Evolutionary conservation across 2,888 invertebrate genomes (phyloP).

Genomic region (Dendrolimus houi): DNA sequence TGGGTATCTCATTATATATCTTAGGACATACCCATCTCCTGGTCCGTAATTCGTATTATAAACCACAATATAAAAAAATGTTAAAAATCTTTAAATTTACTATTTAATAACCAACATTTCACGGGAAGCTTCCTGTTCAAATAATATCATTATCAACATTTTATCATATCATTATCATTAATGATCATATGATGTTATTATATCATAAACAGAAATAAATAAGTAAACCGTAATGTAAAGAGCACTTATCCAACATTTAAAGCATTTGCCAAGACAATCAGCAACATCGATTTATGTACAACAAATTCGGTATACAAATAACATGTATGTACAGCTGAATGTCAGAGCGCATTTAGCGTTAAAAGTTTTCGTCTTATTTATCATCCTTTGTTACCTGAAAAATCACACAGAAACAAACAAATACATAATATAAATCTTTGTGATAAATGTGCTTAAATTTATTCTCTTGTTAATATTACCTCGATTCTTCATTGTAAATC

Average conservation of each 20-base stretch:
- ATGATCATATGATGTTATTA: neutral
- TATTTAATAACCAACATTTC: no score
- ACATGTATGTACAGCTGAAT: constrained; percentile 25
- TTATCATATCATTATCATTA: no score
- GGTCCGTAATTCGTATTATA: no score
- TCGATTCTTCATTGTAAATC: no score
- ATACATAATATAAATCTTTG: neutral
- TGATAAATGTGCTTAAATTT: no score
- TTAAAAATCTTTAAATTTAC: no score
- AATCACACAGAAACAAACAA: constrained; percentile 14
- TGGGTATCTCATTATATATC: no score
- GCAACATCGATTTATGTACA: constrained; percentile 54
- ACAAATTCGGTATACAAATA: constrained; percentile 24
- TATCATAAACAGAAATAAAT: neutral
- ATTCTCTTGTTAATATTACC: no score
- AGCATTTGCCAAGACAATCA: constrained; percentile 62
- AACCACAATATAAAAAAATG: no score
- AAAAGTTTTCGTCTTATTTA: constrained; percentile 20
- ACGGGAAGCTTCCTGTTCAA: no score
- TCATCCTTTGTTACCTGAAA: constrained; percentile 25
- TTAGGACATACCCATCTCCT: no score
- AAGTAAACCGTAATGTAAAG: constrained; percentile 28
- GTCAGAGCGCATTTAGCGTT: constrained; percentile 37
- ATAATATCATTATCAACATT: no score
- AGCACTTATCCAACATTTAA: constrained; percentile 55